phyloP scores from a whole-genome alignment of 2,113 vertebrate genomes.

The Peromyscus leucopus region DNA sequence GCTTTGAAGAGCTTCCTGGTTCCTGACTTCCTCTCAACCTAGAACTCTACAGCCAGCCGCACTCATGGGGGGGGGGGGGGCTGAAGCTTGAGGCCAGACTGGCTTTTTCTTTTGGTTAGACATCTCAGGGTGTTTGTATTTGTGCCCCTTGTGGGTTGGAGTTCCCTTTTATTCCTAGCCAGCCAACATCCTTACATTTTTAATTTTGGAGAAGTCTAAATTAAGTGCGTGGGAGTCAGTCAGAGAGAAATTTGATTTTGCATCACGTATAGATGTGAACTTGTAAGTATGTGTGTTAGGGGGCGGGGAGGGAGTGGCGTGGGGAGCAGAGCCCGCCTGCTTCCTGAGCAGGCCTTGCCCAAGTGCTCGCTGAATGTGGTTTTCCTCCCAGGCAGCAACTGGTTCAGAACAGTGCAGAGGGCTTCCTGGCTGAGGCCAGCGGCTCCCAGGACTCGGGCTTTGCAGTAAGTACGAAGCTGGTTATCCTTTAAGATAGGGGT shows the following conservation, averaged over 20 bases:
- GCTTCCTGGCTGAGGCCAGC: slow-evolving; percentile 83
- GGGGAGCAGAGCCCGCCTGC: slow-evolving; percentile 82
- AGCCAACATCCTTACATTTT: slow-evolving; percentile 19
- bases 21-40: neutral
- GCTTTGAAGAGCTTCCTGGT: neutral
- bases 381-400: slow-evolving; percentile 86
- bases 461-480: slow-evolving; percentile 84
- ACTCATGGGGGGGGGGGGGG: neutral
- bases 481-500: slow-evolving; percentile 21
- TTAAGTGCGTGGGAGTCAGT: slow-evolving; percentile 67
- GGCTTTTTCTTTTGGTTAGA: neutral
- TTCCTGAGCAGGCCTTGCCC: slow-evolving; percentile 88
- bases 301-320: neutral
- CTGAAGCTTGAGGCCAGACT: neutral
- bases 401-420: slow-evolving; percentile 84
- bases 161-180: neutral
- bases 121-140: neutral
- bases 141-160: neutral
- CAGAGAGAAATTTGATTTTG: slow-evolving; percentile 81
- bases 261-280: slow-evolving; percentile 62
- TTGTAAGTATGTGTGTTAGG: slow-evolving; percentile 58
- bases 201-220: slow-evolving; percentile 60
- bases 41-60: neutral
- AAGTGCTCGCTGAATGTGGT: slow-evolving; percentile 86
- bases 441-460: slow-evolving; percentile 72